Percentiles rank a stretch among this genome's conserved stretches.
These are phyloP conservation scores for Paelopatides confundens DNA, from an alignment of 53 echinoderm and acorn worm genomes.

Conservation along the genomic window DNA sequence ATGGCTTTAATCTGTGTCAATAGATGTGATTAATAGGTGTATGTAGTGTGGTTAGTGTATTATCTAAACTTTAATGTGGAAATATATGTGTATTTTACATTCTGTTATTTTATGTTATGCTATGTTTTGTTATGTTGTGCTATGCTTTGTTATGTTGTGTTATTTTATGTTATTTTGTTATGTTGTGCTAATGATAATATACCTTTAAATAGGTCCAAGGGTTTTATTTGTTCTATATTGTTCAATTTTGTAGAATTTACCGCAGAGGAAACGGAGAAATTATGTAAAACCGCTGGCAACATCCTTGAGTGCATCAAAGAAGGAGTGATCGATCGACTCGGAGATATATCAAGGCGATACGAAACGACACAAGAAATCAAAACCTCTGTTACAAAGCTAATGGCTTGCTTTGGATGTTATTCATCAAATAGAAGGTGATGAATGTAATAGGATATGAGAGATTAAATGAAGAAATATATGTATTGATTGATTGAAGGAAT, in stretches of 20 bases:
- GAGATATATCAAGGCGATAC: slow-evolving; percentile 35
- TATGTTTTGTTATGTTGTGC: too few relatives aligned
- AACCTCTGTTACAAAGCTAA: slow-evolving; percentile 62
- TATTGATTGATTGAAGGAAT: too few relatives aligned
- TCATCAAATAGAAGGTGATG: slow-evolving; percentile 46
- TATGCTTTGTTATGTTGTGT: too few relatives aligned
- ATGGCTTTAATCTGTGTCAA: too few relatives aligned
- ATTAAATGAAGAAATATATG: too few relatives aligned
- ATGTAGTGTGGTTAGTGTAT: too few relatives aligned
- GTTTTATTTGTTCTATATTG: not conserved
- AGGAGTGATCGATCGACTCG: slow-evolving; percentile 69
- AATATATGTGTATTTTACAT: too few relatives aligned
- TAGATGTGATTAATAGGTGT: too few relatives aligned
- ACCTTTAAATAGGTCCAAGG: too few relatives aligned
- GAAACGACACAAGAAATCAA: slow-evolving; percentile 67
- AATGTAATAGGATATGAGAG: too few relatives aligned
- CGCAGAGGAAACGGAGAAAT: slow-evolving; percentile 78
- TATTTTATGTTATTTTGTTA: not conserved
- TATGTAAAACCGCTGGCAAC: slow-evolving; percentile 69
- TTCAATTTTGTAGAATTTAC: slow-evolving; percentile 56
- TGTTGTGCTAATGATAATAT: not conserved
- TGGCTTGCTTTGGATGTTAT: slow-evolving; percentile 88
- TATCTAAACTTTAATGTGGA: too few relatives aligned
- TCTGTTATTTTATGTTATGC: too few relatives aligned
- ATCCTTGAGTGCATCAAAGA: slow-evolving; percentile 86